Evolutionary conservation across 92 coral and sea anemone genomes (phyloP), one percentile per base, ranked within the genome.

Genomic region (Porites evermanni): DNA sequence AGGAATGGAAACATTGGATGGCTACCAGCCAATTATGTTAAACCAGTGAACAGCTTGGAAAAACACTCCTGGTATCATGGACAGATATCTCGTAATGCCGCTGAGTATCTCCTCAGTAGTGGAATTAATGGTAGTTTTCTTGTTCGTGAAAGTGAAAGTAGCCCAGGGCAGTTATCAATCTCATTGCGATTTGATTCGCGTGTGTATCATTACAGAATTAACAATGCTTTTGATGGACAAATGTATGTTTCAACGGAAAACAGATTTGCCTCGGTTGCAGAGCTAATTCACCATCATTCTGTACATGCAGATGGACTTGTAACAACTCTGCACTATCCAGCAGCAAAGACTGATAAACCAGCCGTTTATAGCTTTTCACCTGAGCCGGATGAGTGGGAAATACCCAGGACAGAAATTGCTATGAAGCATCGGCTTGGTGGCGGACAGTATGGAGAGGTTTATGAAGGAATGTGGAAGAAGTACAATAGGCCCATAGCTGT

Each of bases 1-100:
- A 87, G 98, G 23, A 95, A 87, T 77, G 99, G 99, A 16, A 96
- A 90, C 70, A 79, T 89, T n/a, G 99, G 99, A 4, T 97, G 98
- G 98, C 78, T 97, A 12, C 99, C 99, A 47, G 91, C 89, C 56
- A 97, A 92, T 74, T 97, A 97, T 80, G 90, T 97, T 38, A 93
- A 91, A 78, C 98, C 99, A 60, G 93, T 97, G 24, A 94, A 93
- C 81, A 97, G 99, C 88, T 81, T 97, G 23, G 98, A 91, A 89
- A 95, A 97, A 72, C 99, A 97, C 56, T 93, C 99, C 7, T 97
- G 99, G 99, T 95, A 93, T 78, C 99, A 97, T 81, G 99, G 99
- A 17, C 95, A 89, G 54, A 97, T 97, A 60, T 91, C 98, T 50
- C 94, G 99, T 64, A 97, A 93, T 81, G 98, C 94, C 19, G 99